Base-by-base conservation (phyloP, 2,888 invertebrate species). In the Aplocera efformata region DNA sequence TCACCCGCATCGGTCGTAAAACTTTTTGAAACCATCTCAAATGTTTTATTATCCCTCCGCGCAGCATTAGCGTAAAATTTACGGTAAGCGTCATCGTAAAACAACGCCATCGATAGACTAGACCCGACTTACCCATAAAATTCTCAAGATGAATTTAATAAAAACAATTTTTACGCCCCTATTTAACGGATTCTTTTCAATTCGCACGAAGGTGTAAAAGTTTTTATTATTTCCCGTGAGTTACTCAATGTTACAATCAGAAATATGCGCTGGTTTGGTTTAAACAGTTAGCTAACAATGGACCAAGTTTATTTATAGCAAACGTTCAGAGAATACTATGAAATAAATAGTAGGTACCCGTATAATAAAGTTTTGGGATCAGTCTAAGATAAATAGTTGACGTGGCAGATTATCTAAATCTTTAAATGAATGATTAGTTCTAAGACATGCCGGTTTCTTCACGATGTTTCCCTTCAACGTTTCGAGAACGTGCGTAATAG, bases 81-180 rank as follows among this genome's bases (percentile, higher is more conserved):
- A 69, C 59, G 67, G 60, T 66, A 69, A 69, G 51, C 50, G 40
- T 40, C 36, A 46, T 51, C 56, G 39, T 60, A 63, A 63, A 58
- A 48, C 40, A 48, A 46, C 41, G 44, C 36, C 54, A 59, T 62
- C 58, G 59, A 64, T 60, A 59, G 50, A 53, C 44, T 51, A 34
- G 40, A 35, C n/a, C n/a, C n/a, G n/a, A 48, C 45, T 55, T 46
- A 47, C 34, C 23, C 51, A 48, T 58, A 57, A 64, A 65, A 55
- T 42, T 31, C 30, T 34, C 29, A 29, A 38, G 42, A 50, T 53
- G 56, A 64, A 61, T 57, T 60, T 55, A 58, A 58, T 60, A 53
- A 54, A 52, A 50, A 34, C 29, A 30, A 48, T 46, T 50, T 54
- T 42, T 42, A 51, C 47, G 43, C 31, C 27, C 25, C 40, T 48